Percentiles rank a stretch among this genome's conserved stretches.
Conservation (phyloP, 2,888 invertebrate genomes). For the Gerris lacustris region DNA sequence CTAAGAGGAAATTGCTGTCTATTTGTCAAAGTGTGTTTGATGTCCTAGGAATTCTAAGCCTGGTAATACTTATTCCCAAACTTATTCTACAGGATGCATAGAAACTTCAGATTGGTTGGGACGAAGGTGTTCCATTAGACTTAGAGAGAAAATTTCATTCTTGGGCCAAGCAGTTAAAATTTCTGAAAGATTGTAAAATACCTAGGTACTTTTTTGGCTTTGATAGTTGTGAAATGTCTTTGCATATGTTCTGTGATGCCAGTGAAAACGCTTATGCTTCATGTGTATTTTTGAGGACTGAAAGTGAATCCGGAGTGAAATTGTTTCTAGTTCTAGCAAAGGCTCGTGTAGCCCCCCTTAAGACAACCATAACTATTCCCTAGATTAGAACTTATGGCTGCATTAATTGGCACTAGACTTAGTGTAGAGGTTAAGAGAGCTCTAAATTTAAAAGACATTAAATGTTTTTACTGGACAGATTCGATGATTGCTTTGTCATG, state of each 20-base stretch:
- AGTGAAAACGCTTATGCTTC: constrained; percentile 19
- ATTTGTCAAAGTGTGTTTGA: constrained; percentile 15
- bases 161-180: background rate
- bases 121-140: constrained; percentile 5
- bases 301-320: constrained; percentile 1
- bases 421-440: background rate
- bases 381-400: constrained; percentile 13
- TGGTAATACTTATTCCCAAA: constrained; percentile 13
- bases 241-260: constrained; percentile 19
- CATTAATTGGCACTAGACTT: background rate
- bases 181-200: background rate
- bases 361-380: constrained; percentile 12
- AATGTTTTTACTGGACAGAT: background rate
- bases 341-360: constrained; percentile 8
- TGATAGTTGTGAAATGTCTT: background rate
- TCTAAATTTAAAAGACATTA: background rate
- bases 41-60: constrained; percentile 15
- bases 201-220: background rate
- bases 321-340: constrained; percentile 7
- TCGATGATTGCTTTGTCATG: background rate
- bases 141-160: background rate
- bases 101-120: constrained; percentile 15
- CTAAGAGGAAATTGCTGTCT: constrained; percentile 13
- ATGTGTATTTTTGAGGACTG: constrained; percentile 15
- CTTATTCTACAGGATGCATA: constrained; percentile 16